Percentiles rank a stretch among this genome's conserved stretches.
These are phyloP conservation scores for Sitobion miscanthi DNA, from an alignment of 1,140 invertebrate genomes.

Conservation along the genomic window DNA sequence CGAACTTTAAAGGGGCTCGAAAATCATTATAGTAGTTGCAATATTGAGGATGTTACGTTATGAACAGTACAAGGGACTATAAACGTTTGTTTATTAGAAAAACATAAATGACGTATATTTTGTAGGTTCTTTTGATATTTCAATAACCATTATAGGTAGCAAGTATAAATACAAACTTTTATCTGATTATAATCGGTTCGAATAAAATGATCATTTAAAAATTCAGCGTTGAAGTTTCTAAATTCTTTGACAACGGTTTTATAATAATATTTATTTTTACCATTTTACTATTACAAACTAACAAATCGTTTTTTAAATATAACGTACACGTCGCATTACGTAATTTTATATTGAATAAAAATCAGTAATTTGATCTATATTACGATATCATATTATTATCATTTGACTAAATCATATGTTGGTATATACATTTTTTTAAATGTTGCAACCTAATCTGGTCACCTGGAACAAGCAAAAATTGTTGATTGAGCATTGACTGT, in stretches of 20 bases:
- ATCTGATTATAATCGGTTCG: neutral
- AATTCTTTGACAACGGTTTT: neutral
- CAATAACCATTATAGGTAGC: neutral
- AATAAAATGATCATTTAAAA: neutral
- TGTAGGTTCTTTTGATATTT: neutral
- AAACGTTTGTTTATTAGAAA: neutral
- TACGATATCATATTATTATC: neutral
- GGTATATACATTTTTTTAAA: neutral
- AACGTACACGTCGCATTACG: neutral
- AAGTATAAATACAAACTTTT: neutral
- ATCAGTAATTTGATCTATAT: neutral
- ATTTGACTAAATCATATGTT: neutral
- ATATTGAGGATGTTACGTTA: neutral
- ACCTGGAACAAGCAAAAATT: neutral
- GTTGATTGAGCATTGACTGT: neutral
- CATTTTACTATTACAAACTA: neutral
- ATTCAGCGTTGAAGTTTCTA: neutral
- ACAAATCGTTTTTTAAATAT: neutral
- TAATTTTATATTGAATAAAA: neutral
- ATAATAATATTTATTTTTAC: neutral
- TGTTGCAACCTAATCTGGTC: neutral
- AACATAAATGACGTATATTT: neutral
- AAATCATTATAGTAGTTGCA: neutral
- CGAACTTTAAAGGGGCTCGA: neutral
- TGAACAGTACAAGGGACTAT: neutral